phyloP scores from a whole-genome alignment of 1,140 invertebrate genomes.

The Arion vulgaris region DNA sequence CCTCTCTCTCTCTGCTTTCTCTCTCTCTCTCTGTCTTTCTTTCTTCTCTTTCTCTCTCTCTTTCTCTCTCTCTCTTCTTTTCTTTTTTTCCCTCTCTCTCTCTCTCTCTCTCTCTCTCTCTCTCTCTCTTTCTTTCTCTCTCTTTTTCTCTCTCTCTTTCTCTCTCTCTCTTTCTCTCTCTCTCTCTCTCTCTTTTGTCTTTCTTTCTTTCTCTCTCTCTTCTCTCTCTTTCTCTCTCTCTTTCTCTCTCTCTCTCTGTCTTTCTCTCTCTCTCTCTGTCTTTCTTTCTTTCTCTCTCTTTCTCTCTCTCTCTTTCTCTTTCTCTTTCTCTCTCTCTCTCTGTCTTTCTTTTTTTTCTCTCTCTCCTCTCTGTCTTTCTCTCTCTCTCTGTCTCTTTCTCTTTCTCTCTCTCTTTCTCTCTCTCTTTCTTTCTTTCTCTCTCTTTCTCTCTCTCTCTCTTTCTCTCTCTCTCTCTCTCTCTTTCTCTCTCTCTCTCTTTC shows the following conservation, averaged over 20 bases:
- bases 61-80: not conserved
- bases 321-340: not conserved
- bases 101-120: not conserved
- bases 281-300: constrained; percentile 27
- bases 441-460: constrained; percentile 30
- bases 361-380: not conserved
- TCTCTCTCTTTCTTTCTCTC: not conserved
- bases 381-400: not conserved
- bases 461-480: not conserved
- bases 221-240: constrained; percentile 1
- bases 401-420: constrained; percentile 15
- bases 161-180: constrained; percentile 26
- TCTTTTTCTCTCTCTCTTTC: constrained; percentile 23
- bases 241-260: not conserved
- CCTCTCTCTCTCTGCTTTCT: too few relatives aligned
- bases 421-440: constrained; percentile 25
- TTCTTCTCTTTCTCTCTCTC: not conserved
- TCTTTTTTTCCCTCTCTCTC: not conserved
- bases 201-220: constrained; percentile 16
- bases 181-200: constrained; percentile 27
- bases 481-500: too few relatives aligned
- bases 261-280: constrained; percentile 19
- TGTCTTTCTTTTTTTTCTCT: not conserved
- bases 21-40: too few relatives aligned
- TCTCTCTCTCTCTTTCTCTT: not conserved